Base-by-base conservation (phyloP, 1,140 invertebrate species). In the Wasmannia auropunctata region DNA sequence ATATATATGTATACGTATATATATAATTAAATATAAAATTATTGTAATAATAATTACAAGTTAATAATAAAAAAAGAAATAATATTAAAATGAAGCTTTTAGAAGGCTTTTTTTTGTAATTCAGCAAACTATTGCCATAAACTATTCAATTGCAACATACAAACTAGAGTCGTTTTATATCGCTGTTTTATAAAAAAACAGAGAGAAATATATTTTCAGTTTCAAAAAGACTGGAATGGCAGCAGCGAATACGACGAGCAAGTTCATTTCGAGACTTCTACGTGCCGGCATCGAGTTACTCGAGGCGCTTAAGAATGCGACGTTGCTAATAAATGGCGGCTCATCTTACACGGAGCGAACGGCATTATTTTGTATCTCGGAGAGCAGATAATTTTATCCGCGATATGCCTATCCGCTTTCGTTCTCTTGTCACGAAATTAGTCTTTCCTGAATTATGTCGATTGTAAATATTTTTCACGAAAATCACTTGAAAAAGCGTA, bases 201-300 rank as follows among this genome's bases (percentile, higher is more conserved):
- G 7, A 1, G 0, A 25, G 46, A 60, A 8, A 74, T n/a, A 46
- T 72, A 83, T 58, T 83, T 83, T 28, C 14, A 46, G 51, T 58
- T 83, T 72, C 11, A 74, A 40, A 72, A 67, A 31, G 49, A 72
- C 34, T 67, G 22, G 5, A 37, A 80, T 19, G 25, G 40, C 63
- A 83, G 19, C 62, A 62, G 22, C 28, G 37, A 37, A 81, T 81
- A 81, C 37, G 16, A 10, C 34, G 65, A 72, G 51, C 11, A 28
- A 83, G 67, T 83, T 72, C 19, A 74, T 74, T 83, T 72, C 11
- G 6, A 58, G 65, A 58, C 79, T 72, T 34, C 25, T 83, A 83
- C 40, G 79, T 83, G 25, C 65, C 25, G 34, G 79, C 37, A 58
- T 86, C 67, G 67, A 83, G 85, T 86, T 86, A 86, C 85, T 60